Evolutionary conservation across 1,140 invertebrate species (phyloP).

Genomic region (Drosophila ercepeae): DNA sequence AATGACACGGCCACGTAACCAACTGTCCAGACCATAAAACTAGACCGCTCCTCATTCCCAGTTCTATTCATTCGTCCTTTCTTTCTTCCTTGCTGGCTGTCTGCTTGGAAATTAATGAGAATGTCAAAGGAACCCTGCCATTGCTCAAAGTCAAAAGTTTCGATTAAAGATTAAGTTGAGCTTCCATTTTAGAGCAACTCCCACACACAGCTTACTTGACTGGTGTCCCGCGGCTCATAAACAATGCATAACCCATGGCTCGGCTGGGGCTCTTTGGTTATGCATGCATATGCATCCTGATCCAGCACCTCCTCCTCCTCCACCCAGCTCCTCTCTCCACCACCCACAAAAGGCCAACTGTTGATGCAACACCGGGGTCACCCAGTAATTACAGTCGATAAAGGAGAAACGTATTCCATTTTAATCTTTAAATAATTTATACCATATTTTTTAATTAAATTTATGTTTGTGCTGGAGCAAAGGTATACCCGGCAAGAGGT

Average conservation of each 20-base stretch:
- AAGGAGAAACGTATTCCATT: too few relatives aligned
- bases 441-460: background rate
- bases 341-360: constrained; percentile 17
- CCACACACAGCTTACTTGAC: background rate
- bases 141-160: constrained; percentile 53
- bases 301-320: background rate
- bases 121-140: constrained; percentile 42
- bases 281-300: constrained; percentile 16
- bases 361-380: constrained; percentile 14
- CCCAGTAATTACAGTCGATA: background rate
- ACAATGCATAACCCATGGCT: constrained; percentile 17
- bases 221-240: constrained; percentile 13
- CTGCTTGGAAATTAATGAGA: constrained; percentile 56
- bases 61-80: background rate
- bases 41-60: background rate
- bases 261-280: background rate
- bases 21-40: constrained; percentile 28
- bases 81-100: constrained; percentile 18
- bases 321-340: too few relatives aligned
- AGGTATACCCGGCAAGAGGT: too few relatives aligned
- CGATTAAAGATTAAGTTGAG: constrained; percentile 51
- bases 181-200: constrained; percentile 19
- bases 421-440: background rate
- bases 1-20: constrained; percentile 18
- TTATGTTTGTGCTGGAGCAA: background rate